Conservation (phyloP, 2,797 vertebrate species). For the Sebastes kiyomatsui region DNA sequence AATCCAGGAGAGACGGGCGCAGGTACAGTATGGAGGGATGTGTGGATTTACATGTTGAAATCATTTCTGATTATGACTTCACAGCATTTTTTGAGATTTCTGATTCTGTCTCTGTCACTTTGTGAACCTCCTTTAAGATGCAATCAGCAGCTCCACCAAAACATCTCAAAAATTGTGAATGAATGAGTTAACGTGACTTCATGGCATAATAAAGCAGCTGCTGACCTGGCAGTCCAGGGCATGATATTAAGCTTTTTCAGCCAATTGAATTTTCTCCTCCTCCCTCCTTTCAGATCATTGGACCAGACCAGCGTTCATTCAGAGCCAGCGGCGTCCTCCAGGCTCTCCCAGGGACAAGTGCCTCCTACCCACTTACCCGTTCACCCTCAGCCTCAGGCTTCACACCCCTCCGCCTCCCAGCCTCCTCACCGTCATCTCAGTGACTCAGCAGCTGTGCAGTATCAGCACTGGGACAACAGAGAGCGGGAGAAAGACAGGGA, state of each 20-base stretch:
- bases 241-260: no score
- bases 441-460: slow-evolving; percentile 26
- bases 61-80: background rate
- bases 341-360: slow-evolving; percentile 73
- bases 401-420: slow-evolving; percentile 50
- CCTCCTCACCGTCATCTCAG: slow-evolving; percentile 65
- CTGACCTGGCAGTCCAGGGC: no score
- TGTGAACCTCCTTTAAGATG: background rate
- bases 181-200: no score
- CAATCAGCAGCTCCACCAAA: background rate
- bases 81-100: background rate
- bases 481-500: slow-evolving; percentile 67
- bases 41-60: background rate
- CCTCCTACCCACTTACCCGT: slow-evolving; percentile 54
- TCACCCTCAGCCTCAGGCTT: slow-evolving; percentile 48
- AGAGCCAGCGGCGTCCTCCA: slow-evolving; percentile 46
- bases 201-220: no score
- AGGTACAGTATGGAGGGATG: slow-evolving; percentile 35
- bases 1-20: slow-evolving; percentile 22
- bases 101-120: background rate
- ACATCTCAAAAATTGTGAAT: background rate
- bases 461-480: slow-evolving; percentile 50
- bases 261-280: accelerated
- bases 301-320: slow-evolving; percentile 60
- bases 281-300: slow-evolving; percentile 37